Conservation (phyloP, 2,888 invertebrate species). For the Pocota personata region DNA sequence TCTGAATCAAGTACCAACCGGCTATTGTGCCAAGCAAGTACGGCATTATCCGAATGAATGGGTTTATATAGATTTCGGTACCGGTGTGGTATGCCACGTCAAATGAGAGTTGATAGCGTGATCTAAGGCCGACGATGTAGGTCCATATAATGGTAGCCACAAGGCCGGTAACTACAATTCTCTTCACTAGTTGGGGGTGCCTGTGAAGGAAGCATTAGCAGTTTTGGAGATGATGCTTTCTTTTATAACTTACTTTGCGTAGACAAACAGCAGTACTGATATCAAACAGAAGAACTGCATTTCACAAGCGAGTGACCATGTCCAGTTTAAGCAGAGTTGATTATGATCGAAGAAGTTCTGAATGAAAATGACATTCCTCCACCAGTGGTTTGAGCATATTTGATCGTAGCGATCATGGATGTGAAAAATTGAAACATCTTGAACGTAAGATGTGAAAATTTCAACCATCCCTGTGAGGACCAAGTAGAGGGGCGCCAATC, state of each 20-base stretch:
- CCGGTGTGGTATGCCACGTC: constrained; percentile 81
- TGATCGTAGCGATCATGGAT: constrained; percentile 82
- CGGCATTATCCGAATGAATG: constrained; percentile 84
- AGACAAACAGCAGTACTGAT: constrained; percentile 79
- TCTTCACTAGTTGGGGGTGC: constrained; percentile 78
- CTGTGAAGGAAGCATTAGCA: constrained; percentile 73
- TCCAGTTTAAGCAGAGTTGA: constrained; percentile 83
- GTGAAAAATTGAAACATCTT: constrained; percentile 81
- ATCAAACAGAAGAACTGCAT: constrained; percentile 82
- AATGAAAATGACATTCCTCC: constrained; percentile 82
- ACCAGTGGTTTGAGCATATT: constrained; percentile 81
- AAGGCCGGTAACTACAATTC: constrained; percentile 74
- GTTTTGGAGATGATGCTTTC: background rate
- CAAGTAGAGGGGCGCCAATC: constrained; percentile 81
- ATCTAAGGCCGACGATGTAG: constrained; percentile 77
- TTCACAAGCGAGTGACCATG: constrained; percentile 83
- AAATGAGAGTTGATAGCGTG: constrained; percentile 80
- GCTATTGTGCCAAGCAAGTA: constrained; percentile 83
- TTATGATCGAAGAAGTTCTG: constrained; percentile 81
- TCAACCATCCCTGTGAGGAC: constrained; percentile 80
- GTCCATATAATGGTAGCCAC: constrained; percentile 79
- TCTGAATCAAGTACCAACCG: constrained; percentile 82
- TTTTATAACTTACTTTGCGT: constrained; percentile 79
- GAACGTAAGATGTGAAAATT: constrained; percentile 80
- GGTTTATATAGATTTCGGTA: constrained; percentile 83